Conservation (phyloP, 2,113 vertebrate species). For the Microtus pennsylvanicus region DNA sequence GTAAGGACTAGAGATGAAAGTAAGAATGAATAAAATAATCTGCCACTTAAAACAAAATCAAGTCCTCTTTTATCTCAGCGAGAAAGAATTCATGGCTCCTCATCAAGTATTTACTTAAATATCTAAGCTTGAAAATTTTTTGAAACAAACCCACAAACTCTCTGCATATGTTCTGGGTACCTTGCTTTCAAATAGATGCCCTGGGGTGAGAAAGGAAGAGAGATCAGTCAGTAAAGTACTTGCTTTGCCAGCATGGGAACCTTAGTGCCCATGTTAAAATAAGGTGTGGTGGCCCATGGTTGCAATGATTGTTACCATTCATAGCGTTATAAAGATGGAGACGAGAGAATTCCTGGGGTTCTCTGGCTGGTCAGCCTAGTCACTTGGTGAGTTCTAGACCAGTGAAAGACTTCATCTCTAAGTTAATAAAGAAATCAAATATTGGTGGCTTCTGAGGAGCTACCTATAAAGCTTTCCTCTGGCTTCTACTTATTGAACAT, state of each 20-base stretch:
- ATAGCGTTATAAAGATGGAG: background rate
- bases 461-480: background rate
- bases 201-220: background rate
- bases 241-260: background rate
- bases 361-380: background rate
- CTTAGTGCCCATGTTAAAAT: background rate
- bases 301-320: background rate
- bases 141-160: constrained; percentile 3
- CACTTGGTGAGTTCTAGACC: background rate
- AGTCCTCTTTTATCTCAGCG: background rate
- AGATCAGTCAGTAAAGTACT: background rate
- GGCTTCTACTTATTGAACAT: too few relatives aligned
- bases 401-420: background rate
- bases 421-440: background rate
- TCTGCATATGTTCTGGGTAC: background rate
- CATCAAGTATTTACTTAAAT: constrained; percentile 12
- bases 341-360: too few relatives aligned
- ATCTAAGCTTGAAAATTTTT: constrained; percentile 21
- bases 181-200: background rate
- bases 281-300: too few relatives aligned
- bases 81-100: constrained; percentile 31
- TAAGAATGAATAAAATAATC: constrained; percentile 42
- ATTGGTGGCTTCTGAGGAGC: background rate
- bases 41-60: constrained; percentile 22
- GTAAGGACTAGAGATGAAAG: background rate